phyloP scores from a whole-genome alignment of 2,888 invertebrate genomes.

The Hyalella azteca region DNA sequence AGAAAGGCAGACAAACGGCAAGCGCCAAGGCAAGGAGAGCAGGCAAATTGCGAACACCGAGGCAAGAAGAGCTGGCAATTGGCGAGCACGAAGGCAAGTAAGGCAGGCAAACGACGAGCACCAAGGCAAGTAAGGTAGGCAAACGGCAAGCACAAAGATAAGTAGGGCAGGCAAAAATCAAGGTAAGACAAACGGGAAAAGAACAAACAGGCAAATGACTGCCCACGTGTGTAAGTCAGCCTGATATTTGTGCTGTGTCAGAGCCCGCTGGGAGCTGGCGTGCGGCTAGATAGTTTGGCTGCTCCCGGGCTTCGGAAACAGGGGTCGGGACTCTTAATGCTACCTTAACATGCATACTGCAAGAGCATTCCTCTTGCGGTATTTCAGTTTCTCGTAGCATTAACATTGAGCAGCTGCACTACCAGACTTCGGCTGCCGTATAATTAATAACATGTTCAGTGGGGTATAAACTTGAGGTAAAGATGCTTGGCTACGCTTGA shows the following conservation, averaged over 20 bases:
- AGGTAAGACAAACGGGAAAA: too few species aligned
- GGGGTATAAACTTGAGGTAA: too few species aligned
- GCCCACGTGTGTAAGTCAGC: too few species aligned
- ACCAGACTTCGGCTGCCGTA: not conserved
- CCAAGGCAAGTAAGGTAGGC: too few species aligned
- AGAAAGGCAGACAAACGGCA: not conserved
- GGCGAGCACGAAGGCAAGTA: not conserved
- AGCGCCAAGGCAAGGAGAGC: not conserved
- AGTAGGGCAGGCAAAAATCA: not conserved
- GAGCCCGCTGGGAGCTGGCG: not conserved
- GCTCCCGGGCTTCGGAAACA: conserved; percentile 10
- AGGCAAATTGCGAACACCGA: not conserved
- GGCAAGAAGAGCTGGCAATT: not conserved
- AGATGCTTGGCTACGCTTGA: too few species aligned
- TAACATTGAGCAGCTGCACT: not conserved
- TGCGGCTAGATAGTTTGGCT: not conserved
- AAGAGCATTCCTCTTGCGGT: not conserved
- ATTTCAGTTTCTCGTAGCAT: not conserved
- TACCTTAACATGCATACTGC: not conserved
- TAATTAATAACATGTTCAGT: conserved; percentile 16
- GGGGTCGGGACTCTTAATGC: conserved; percentile 4
- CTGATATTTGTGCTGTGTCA: not conserved
- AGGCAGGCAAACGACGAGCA: not conserved
- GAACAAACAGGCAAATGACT: too few species aligned
- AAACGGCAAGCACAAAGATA: not conserved